These are phyloP conservation scores for Penaeus vannamei DNA, from an alignment of 1,140 invertebrate genomes.

Conservation along the genomic window DNA sequence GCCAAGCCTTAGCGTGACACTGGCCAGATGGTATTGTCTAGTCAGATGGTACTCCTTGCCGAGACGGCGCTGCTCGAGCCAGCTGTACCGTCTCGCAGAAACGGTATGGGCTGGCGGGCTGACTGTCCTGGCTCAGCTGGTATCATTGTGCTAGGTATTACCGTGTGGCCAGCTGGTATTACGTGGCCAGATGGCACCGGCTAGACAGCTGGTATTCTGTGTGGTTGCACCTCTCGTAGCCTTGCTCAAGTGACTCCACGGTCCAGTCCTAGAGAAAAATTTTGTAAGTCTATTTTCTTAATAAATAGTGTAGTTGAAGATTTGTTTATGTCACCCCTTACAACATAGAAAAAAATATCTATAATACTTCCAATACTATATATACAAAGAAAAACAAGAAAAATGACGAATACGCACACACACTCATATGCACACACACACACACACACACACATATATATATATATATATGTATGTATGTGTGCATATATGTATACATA, in stretches of 20 bases:
- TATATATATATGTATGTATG: not conserved
- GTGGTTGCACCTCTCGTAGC: constrained; percentile 51
- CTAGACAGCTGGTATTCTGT: not conserved
- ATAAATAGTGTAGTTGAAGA: constrained; percentile 66
- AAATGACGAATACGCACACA: not conserved
- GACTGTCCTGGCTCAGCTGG: too few species aligned
- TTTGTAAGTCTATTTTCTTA: constrained; percentile 69
- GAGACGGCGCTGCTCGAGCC: too few species aligned
- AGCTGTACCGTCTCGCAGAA: too few species aligned
- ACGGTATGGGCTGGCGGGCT: too few species aligned
- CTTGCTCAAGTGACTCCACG: constrained; percentile 64
- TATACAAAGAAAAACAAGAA: not conserved
- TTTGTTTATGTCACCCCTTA: not conserved
- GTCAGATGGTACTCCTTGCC: too few species aligned
- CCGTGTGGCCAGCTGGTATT: too few species aligned
- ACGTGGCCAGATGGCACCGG: too few species aligned
- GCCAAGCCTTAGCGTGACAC: too few species aligned
- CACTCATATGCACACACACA: constrained; percentile 6
- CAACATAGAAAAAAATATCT: not conserved
- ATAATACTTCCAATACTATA: not conserved
- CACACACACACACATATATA: constrained; percentile 13
- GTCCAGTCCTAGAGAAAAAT: constrained; percentile 59
- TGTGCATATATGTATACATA: too few species aligned
- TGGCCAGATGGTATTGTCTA: too few species aligned
- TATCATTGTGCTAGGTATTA: too few species aligned